These are phyloP conservation scores for Drosophila mayri DNA, from an alignment of 1,140 invertebrate genomes.

Conservation along the genomic window DNA sequence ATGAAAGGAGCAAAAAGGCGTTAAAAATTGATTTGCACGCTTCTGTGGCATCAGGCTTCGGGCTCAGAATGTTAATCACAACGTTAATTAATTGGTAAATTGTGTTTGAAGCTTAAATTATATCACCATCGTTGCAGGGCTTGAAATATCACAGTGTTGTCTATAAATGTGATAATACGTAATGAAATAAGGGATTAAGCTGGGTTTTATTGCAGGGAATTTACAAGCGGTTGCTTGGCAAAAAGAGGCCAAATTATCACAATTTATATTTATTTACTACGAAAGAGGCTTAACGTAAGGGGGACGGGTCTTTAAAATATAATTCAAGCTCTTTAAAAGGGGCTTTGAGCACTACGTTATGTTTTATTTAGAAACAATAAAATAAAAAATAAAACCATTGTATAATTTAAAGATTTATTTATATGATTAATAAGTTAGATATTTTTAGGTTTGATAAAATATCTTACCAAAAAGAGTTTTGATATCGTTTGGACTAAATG, in stretches of 20 bases:
- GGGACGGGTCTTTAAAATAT: neutral
- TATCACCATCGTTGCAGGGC: slow-evolving; percentile 20
- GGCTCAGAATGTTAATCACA: slow-evolving; percentile 62
- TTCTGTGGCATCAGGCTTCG: slow-evolving; percentile 19
- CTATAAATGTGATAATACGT: slow-evolving; percentile 56
- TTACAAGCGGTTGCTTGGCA: slow-evolving; percentile 29
- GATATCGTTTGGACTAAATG: neutral
- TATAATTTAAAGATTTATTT: too few species aligned
- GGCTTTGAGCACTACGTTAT: neutral
- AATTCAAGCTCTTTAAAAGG: neutral
- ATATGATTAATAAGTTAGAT: neutral
- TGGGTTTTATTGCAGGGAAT: slow-evolving; percentile 36
- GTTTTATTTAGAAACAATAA: too few species aligned
- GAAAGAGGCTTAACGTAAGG: slow-evolving; percentile 21
- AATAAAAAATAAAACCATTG: too few species aligned
- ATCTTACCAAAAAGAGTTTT: neutral
- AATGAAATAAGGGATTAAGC: slow-evolving; percentile 71
- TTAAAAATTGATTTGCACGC: slow-evolving; percentile 74
- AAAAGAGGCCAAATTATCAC: slow-evolving; percentile 26
- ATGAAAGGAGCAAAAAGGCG: slow-evolving; percentile 62
- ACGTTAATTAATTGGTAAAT: slow-evolving; percentile 74
- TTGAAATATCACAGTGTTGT: slow-evolving; percentile 2
- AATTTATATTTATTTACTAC: slow-evolving; percentile 23
- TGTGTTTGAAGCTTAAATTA: slow-evolving; percentile 67
- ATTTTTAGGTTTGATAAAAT: neutral